A percentile compares a stretch with the other conserved stretches of the same genome.
phyloP scores from a whole-genome alignment of 2,113 vertebrate genomes.

The Cololabis saira region DNA sequence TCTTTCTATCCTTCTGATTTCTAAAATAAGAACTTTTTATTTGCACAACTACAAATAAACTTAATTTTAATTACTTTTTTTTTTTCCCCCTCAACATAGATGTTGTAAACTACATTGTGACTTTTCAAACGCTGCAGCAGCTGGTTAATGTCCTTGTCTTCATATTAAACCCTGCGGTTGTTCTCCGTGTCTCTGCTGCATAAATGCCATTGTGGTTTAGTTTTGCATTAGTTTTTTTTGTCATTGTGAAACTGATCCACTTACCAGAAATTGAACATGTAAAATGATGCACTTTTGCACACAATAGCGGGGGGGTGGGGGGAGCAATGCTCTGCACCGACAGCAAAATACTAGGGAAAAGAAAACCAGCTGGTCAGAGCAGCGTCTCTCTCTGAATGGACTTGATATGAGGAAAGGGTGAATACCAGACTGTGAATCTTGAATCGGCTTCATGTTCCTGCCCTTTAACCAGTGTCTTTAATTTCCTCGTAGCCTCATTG shows the following conservation, averaged over 20 bases:
- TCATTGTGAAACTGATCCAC: constrained; percentile 30
- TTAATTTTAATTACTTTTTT: no score
- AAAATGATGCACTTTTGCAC: constrained; percentile 41
- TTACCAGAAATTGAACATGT: constrained; percentile 1
- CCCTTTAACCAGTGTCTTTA: neutral
- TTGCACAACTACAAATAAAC: no score
- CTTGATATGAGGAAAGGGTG: no score
- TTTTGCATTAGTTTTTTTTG: neutral
- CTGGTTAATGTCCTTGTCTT: no score
- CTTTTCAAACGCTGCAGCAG: no score
- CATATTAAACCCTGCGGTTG: no score
- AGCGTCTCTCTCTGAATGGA: neutral
- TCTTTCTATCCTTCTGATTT: no score
- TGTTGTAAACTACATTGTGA: no score
- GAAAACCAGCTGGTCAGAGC: neutral
- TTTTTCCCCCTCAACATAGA: no score
- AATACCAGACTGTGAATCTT: no score
- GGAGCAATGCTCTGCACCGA: constrained; percentile 11
- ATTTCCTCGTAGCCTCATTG: constrained; percentile 64
- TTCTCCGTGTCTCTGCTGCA: no score
- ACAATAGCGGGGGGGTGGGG: neutral
- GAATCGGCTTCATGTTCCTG: neutral
- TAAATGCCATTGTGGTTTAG: constrained; percentile 12
- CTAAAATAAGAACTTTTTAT: no score
- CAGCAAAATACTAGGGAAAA: neutral